A percentile compares a stretch with the other conserved stretches of the same genome.
These are phyloP conservation scores for Melanostoma scalare DNA, from an alignment of 2,888 invertebrate species.

Conservation along the genomic window DNA sequence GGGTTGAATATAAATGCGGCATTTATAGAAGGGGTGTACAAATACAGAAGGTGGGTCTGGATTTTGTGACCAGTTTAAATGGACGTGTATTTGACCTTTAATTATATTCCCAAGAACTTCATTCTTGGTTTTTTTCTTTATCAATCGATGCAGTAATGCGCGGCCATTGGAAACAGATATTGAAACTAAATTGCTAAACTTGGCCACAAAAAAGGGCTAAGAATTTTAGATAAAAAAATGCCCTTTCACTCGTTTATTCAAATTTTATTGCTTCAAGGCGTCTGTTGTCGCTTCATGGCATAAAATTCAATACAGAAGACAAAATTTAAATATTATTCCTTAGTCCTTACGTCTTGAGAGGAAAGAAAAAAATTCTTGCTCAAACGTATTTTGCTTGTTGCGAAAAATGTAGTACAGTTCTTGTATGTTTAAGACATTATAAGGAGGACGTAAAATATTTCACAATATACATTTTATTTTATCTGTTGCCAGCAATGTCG, in stretches of 20 bases:
- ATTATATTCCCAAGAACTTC: conserved; percentile 38
- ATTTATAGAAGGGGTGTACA: conserved; percentile 17
- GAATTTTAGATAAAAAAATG: conserved; percentile 1
- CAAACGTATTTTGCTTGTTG: conserved; percentile 60
- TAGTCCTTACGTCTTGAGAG: background rate
- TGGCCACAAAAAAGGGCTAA: conserved; percentile 28
- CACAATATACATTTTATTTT: conserved; percentile 61
- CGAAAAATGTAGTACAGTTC: conserved; percentile 61
- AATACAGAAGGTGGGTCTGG: conserved; percentile 30
- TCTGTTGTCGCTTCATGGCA: conserved; percentile 6
- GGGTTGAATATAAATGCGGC: conserved; percentile 47
- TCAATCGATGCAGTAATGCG: conserved; percentile 56
- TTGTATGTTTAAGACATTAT: conserved; percentile 34
- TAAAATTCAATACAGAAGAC: conserved; percentile 30
- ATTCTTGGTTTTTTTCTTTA: background rate
- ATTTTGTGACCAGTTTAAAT: conserved; percentile 56
- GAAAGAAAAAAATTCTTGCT: background rate
- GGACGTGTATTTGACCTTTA: conserved; percentile 63
- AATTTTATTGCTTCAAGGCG: conserved; percentile 65
- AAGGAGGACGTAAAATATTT: conserved; percentile 52
- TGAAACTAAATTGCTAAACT: conserved; percentile 67
- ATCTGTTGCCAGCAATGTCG: conserved; percentile 31
- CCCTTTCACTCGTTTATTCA: conserved; percentile 62
- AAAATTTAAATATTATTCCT: conserved; percentile 22
- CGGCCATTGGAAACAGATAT: conserved; percentile 70